Percentiles rank a stretch among this genome's conserved stretches.
Evolutionary conservation across 2,797 vertebrate species (phyloP).

Genomic region (Chloroceryle inda): DNA sequence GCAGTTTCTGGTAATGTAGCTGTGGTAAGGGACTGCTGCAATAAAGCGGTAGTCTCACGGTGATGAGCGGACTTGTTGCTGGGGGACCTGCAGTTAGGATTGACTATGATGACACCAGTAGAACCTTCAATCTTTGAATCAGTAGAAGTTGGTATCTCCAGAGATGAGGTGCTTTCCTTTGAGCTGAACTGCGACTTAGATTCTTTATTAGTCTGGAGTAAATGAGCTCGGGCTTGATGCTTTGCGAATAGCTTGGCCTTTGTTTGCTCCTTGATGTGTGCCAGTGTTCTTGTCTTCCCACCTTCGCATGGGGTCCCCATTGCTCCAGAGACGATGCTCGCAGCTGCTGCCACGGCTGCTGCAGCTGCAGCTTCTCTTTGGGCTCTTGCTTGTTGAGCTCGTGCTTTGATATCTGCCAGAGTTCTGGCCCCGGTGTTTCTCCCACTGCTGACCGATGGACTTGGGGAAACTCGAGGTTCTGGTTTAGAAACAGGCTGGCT

Average conservation of each 20-base stretch:
- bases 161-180: constrained; percentile 78
- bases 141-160: constrained; percentile 73
- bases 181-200: constrained; percentile 71
- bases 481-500: constrained; percentile 85
- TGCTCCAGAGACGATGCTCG: constrained; percentile 83
- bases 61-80: constrained; percentile 82
- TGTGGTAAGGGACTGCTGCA: constrained; percentile 79
- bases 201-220: constrained; percentile 82
- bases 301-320: constrained; percentile 83
- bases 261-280: constrained; percentile 87
- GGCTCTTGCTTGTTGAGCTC: constrained; percentile 87
- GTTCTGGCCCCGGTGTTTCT: constrained; percentile 87
- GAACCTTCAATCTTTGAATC: constrained; percentile 84
- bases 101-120: constrained; percentile 86
- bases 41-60: constrained; percentile 75
- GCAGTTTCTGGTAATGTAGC: constrained; percentile 79
- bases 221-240: constrained; percentile 83
- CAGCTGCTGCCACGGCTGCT: constrained; percentile 84
- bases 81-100: constrained; percentile 87
- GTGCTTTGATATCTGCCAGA: constrained; percentile 87
- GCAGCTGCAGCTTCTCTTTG: constrained; percentile 87
- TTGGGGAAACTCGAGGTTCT: constrained; percentile 81
- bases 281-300: constrained; percentile 84
- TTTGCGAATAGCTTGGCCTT: constrained; percentile 87
- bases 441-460: constrained; percentile 75